Base-by-base conservation (phyloP, 2,113 vertebrate genomes). In the Campylorhamphus procurvoides region DNA sequence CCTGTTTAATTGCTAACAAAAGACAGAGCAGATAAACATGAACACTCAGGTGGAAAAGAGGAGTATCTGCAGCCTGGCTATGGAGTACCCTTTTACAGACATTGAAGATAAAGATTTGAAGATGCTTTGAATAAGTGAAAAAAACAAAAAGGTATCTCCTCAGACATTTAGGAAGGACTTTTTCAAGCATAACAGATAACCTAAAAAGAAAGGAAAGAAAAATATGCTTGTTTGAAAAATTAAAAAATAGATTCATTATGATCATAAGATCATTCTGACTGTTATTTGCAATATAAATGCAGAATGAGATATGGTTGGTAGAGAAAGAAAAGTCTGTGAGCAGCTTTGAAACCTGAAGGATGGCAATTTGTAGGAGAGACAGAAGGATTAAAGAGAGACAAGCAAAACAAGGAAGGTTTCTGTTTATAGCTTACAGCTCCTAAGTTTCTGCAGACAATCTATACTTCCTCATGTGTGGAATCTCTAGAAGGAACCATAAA, bases 221-320 rank as follows among this genome's bases (percentile, higher is more conserved):
- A 8, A 63, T 0, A 17, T 4, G 1, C 3, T 13, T 24, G 2
- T 35, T 64, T 12, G 13, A 56, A 79, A 68, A 18, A 17, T 8
- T 10, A 3, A 3, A 33, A 63, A 42, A 55, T 18, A 47, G 3
- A 6, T 62, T 3, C 1, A 33, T 68, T 72, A 19, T 28, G 11
- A 49, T 56, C 0, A 0, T 25, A 18, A 50, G 31, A 56, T 46
- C 2, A 10, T 35, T 87, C 7, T 33, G 33, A 60, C 20, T 52
- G 7, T 3, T 13, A 52, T 56, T 59, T 84, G 3, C 15, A 39
- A 35, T 75, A 66, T 16, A 49, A 83, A 47, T 27, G 28, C 17
- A 31, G 40, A 69, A 75, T 15, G 12, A 68, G 58, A 18, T 22
- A 33, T 12, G 13, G 25, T 16, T 46, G 33, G 9, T 17, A 33